A percentile compares a stretch with the other conserved stretches of the same genome.
These are phyloP conservation scores for Deroplatys truncata DNA, from an alignment of 2,888 invertebrate species.

Conservation along the genomic window DNA sequence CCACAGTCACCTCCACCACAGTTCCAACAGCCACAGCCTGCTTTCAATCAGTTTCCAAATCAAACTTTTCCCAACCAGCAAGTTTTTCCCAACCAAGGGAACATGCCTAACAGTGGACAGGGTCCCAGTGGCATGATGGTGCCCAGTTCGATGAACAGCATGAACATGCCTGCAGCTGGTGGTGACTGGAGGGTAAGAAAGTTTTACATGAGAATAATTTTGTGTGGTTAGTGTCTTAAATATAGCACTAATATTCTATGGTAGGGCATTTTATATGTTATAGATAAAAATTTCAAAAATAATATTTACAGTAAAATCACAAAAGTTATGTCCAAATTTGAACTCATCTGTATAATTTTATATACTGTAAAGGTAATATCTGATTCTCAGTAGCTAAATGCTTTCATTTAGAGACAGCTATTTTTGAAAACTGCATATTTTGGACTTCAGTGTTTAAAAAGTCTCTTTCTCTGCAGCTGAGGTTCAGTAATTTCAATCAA, in stretches of 20 bases:
- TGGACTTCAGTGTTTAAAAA: background rate
- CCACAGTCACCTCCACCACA: conserved; percentile 24
- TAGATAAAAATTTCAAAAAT: too few species aligned
- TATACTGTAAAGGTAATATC: too few species aligned
- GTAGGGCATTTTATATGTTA: too few species aligned
- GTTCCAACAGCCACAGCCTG: conserved; percentile 18
- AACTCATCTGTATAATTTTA: too few species aligned
- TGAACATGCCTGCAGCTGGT: conserved; percentile 9
- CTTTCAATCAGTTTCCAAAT: background rate
- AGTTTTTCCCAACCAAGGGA: conserved; percentile 13
- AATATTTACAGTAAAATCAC: too few species aligned
- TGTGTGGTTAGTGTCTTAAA: too few species aligned
- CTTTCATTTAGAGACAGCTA: too few species aligned
- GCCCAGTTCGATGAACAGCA: conserved; percentile 7
- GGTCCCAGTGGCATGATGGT: conserved; percentile 16
- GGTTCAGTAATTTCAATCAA: too few species aligned
- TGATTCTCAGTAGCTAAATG: too few species aligned
- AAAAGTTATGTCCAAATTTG: too few species aligned
- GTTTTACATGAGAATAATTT: too few species aligned
- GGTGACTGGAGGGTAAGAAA: conserved; percentile 36
- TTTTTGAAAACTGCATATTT: background rate
- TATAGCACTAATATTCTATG: too few species aligned
- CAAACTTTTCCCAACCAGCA: conserved; percentile 27
- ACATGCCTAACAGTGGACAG: conserved; percentile 12
- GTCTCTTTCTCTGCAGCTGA: background rate